Evolutionary conservation across 1,140 invertebrate species (phyloP), one percentile per base, ranked within the genome.

Genomic region (Argopecten irradians): DNA sequence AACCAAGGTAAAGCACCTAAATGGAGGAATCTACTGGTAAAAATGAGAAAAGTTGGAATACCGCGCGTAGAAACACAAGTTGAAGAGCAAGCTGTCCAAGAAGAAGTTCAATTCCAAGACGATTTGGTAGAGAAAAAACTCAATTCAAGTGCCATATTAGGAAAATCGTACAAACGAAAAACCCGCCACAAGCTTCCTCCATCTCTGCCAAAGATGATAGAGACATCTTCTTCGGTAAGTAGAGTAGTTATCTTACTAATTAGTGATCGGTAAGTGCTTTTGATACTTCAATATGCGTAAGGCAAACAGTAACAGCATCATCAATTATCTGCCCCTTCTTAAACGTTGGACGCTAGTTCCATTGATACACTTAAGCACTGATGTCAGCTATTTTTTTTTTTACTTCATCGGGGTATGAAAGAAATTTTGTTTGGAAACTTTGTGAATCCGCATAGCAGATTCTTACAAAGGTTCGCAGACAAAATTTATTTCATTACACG

Each of bases 141-240:
- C 16, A 86, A 41, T 35, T 83, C 85, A 5, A 93, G 92, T 87
- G 88, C 91, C 16, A 92, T 93, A 34, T 84, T 93, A 8, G 92
- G 92, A 0, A 91, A 92, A 82, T 92, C 92, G 16, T 92, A 93
- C 89, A 92, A 92, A 83, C 84, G 90, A 22, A 91, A 87, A 82
- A 88, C 89, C n/a, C 43, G 89, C 39, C 92, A 93, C 83, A 89
- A 86, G 41, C 86, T 93, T 85, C 90, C 90, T 34, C 91, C 91
- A 16, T 86, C 35, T 3, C 85, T 92, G 14, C 92, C 92, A 5
- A 92, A 92, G 46, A 87, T 93, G 22, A 89, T 92, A 22, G 90
- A 92, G 85, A 92, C 89, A 32, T 88, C 88, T 11, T 85, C 86
- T 28, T 89, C 91, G 43, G 92, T 93, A 89, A 71, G 91, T 91